These are phyloP conservation scores for Pteronotus mesoamericanus DNA, from an alignment of 2,797 vertebrate species.

Conservation along the genomic window DNA sequence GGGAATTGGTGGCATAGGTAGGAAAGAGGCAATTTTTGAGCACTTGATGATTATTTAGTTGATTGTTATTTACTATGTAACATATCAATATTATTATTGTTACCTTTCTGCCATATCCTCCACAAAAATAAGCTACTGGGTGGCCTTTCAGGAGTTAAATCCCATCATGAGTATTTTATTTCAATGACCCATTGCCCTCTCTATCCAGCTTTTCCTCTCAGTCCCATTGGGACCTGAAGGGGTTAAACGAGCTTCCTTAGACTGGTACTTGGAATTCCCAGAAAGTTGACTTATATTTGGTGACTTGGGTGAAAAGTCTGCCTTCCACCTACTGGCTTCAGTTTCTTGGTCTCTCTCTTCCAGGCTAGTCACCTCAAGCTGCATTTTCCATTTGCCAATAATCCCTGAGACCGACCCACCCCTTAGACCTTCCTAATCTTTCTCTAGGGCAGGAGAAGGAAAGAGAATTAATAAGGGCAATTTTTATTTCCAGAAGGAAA, in stretches of 20 bases:
- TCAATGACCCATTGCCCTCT: neutral
- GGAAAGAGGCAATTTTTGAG: neutral
- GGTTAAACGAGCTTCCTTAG: neutral
- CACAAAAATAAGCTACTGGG: neutral
- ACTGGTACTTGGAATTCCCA: neutral
- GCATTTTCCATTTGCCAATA: neutral
- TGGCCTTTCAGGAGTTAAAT: neutral
- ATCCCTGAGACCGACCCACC: neutral
- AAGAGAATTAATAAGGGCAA: neutral
- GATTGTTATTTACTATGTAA: neutral
- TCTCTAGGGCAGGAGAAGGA: neutral
- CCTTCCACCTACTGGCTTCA: neutral
- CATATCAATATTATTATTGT: neutral
- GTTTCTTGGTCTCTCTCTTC: neutral
- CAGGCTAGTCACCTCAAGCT: neutral
- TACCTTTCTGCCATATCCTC: neutral
- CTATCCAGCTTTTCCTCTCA: neutral
- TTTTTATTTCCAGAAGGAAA: neutral
- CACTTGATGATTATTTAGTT: neutral
- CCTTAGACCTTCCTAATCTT: neutral
- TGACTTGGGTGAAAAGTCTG: neutral
- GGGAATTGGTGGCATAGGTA: neutral
- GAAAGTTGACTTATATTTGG: neutral
- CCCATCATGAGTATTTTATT: neutral
- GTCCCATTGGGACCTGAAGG: accelerated